Conservation (phyloP, 2,888 invertebrate species). For the Scaptomyza parva region DNA sequence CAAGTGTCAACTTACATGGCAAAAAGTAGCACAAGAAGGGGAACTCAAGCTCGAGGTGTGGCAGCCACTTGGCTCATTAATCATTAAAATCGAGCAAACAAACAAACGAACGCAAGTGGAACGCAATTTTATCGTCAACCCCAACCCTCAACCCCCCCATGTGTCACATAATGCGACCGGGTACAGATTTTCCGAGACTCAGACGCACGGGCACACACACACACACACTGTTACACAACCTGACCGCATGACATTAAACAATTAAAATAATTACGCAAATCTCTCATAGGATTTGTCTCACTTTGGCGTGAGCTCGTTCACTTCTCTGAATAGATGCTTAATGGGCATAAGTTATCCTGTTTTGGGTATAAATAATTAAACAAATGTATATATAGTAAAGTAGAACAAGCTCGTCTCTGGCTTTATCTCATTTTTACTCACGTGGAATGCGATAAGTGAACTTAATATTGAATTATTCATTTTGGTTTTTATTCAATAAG, state of each 20-base stretch:
- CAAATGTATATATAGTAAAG: not conserved
- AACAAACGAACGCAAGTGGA: conserved; percentile 61
- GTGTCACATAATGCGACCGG: conserved; percentile 23
- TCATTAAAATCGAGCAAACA: conserved; percentile 66
- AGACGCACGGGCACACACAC: conserved; percentile 19
- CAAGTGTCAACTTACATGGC: conserved; percentile 64
- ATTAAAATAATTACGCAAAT: conserved; percentile 80
- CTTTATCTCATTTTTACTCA: not conserved
- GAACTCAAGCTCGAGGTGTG: conserved; percentile 30
- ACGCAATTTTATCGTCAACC: conserved; percentile 64
- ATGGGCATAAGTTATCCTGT: conserved; percentile 1
- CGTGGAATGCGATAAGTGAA: not conserved
- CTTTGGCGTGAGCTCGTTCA: conserved; percentile 44
- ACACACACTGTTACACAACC: conserved; percentile 41
- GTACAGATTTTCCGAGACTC: conserved; percentile 56
- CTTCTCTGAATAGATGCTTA: conserved; percentile 12
- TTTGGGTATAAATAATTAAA: not conserved
- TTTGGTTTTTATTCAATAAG: not conserved
- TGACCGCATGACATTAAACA: conserved; percentile 80
- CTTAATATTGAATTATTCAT: not conserved
- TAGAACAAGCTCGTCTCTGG: not conserved
- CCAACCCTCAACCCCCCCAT: not conserved
- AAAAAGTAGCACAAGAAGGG: conserved; percentile 2
- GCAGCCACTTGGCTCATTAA: conserved; percentile 63
- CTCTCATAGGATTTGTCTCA: conserved; percentile 75